phyloP scores from a whole-genome alignment of 2,797 vertebrate species.

The Pempheris klunzingeri region DNA sequence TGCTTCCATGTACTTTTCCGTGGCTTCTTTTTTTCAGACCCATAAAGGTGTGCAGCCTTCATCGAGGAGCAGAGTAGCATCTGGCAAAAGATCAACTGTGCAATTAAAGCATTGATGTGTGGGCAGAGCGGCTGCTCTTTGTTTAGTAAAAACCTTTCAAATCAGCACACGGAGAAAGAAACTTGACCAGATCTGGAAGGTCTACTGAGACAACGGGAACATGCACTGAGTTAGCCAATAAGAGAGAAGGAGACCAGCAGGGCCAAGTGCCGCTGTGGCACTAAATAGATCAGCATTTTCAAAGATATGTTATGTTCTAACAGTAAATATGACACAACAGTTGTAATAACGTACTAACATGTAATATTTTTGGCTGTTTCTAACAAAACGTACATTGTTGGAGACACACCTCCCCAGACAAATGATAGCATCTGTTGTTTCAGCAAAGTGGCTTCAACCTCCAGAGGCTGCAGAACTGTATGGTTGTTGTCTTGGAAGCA shows the following conservation, averaged over 20 bases:
- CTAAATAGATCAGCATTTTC: neutral
- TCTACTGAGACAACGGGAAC: neutral
- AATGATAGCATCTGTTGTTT: neutral
- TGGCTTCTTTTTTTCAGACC: neutral
- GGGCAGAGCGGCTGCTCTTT: slow-evolving; percentile 24
- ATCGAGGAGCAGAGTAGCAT: slow-evolving; percentile 1
- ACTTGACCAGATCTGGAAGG: slow-evolving; percentile 8
- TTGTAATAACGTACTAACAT: neutral
- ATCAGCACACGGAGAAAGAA: neutral
- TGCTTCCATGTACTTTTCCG: neutral
- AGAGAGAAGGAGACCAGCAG: slow-evolving; percentile 3
- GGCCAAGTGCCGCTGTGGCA: slow-evolving; percentile 1
- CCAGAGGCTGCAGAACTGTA: no score
- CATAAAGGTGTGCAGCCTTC: slow-evolving; percentile 24
- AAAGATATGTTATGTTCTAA: no score
- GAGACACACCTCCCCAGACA: neutral
- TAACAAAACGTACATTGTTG: neutral
- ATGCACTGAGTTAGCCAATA: neutral
- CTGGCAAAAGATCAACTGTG: slow-evolving; percentile 51
- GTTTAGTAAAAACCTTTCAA: slow-evolving; percentile 39
- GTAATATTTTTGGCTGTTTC: neutral
- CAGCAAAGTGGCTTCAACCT: neutral
- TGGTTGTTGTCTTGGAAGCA: neutral
- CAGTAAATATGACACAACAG: neutral
- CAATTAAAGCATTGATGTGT: slow-evolving; percentile 46